Percentiles rank a stretch among this genome's conserved stretches.
Conservation (phyloP, 2,113 vertebrate genomes). For the Apodemus sylvaticus region DNA sequence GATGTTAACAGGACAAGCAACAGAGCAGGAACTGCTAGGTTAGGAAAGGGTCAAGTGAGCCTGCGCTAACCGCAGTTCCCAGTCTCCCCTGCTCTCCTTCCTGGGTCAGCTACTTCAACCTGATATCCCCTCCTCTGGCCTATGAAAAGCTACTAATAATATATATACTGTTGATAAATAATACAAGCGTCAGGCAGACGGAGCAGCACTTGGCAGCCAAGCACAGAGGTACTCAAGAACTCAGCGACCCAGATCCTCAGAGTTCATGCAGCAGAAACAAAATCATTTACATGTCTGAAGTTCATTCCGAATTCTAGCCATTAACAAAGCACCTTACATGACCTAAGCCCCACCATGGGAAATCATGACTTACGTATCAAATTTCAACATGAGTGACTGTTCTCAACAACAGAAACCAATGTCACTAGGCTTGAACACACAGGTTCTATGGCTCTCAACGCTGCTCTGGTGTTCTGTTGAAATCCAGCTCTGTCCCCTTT, state of each 20-base stretch:
- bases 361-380: not conserved
- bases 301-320: not conserved
- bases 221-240: not conserved
- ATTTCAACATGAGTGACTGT: not conserved
- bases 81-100: not conserved
- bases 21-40: not conserved
- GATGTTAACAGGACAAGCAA: not conserved
- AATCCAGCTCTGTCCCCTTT: not conserved
- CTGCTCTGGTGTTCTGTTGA: not conserved
- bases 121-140: constrained; percentile 6
- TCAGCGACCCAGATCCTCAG: not conserved
- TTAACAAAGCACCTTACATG: not conserved
- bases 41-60: not conserved
- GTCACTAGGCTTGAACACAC: not conserved
- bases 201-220: not conserved
- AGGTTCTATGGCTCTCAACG: not conserved
- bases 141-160: constrained; percentile 13
- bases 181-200: not conserved
- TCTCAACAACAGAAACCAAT: constrained; percentile 31
- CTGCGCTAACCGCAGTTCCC: not conserved
- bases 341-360: not conserved
- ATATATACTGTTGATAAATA: not conserved
- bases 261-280: constrained; percentile 1
- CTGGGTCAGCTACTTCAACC: not conserved
- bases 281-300: not conserved